Conservation (phyloP, 2,113 vertebrate genomes). For the Mugil cephalus region DNA sequence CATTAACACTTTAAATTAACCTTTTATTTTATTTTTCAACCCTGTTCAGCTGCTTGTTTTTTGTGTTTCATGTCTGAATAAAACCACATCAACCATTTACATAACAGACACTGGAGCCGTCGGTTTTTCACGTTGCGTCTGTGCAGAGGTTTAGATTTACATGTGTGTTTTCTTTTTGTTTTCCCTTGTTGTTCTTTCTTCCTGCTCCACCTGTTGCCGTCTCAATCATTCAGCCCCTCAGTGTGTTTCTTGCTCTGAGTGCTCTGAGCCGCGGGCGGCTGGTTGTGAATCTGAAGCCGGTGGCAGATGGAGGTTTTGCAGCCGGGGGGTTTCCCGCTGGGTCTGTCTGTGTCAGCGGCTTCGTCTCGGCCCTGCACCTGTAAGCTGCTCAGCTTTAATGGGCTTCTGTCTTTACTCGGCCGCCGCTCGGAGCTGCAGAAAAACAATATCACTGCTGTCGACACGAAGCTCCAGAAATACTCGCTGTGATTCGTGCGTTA, state of each 20-base stretch:
- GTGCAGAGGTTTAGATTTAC: background rate
- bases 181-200: background rate
- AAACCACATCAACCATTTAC: background rate
- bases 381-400: constrained; percentile 13
- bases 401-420: background rate
- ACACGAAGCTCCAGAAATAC: too few relatives aligned
- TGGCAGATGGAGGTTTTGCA: constrained; percentile 46
- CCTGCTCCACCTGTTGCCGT: constrained; percentile 17
- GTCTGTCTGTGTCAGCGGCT: background rate
- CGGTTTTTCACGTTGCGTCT: too few relatives aligned
- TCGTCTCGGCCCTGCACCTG: constrained; percentile 35
- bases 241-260: background rate
- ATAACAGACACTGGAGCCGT: background rate
- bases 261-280: background rate
- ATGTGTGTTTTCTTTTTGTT: background rate
- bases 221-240: constrained; percentile 6
- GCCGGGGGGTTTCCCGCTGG: constrained; percentile 25
- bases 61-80: too few relatives aligned
- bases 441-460: too few relatives aligned
- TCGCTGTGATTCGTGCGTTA: too few relatives aligned
- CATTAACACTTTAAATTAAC: too few relatives aligned
- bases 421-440: too few relatives aligned
- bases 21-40: too few relatives aligned
- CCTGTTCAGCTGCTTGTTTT: too few relatives aligned
- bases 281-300: background rate